phyloP scores from a whole-genome alignment of 2,888 invertebrate species.

The Maniola hyperantus region DNA sequence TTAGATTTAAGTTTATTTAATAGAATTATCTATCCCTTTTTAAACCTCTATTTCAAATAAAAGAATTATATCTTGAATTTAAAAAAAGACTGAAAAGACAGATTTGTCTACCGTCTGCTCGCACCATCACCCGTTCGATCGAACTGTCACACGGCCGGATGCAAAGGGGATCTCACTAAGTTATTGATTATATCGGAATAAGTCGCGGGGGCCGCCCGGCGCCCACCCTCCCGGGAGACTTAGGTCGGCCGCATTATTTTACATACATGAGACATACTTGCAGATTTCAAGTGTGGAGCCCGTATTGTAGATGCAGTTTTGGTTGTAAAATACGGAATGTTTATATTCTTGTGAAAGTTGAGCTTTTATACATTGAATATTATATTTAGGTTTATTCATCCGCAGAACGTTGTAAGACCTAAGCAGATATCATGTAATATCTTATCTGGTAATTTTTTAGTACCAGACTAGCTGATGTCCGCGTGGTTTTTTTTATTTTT shows the following conservation, averaged over 20 bases:
- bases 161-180: slow-evolving; percentile 83
- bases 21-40: too few relatives aligned
- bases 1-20: too few relatives aligned
- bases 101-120: slow-evolving; percentile 31
- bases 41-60: too few relatives aligned
- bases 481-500: too few relatives aligned
- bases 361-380: slow-evolving; percentile 13
- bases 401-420: neutral
- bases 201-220: slow-evolving; percentile 73
- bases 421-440: neutral
- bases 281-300: slow-evolving; percentile 55
- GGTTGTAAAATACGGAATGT: slow-evolving; percentile 21
- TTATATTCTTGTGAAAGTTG: slow-evolving; percentile 13
- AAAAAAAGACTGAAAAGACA: too few relatives aligned
- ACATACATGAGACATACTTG: slow-evolving; percentile 81
- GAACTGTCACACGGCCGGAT: slow-evolving; percentile 81
- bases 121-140: slow-evolving; percentile 55
- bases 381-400: slow-evolving; percentile 14
- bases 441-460: too few relatives aligned
- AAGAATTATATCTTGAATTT: too few relatives aligned
- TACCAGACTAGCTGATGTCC: too few relatives aligned
- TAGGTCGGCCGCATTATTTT: slow-evolving; percentile 81
- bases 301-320: slow-evolving; percentile 38
- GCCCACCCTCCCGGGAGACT: slow-evolving; percentile 61
- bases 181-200: slow-evolving; percentile 84